A percentile compares a stretch with the other conserved stretches of the same genome.
Conservation (phyloP, 2,797 vertebrate genomes). For the Sebastes taczanowskii region DNA sequence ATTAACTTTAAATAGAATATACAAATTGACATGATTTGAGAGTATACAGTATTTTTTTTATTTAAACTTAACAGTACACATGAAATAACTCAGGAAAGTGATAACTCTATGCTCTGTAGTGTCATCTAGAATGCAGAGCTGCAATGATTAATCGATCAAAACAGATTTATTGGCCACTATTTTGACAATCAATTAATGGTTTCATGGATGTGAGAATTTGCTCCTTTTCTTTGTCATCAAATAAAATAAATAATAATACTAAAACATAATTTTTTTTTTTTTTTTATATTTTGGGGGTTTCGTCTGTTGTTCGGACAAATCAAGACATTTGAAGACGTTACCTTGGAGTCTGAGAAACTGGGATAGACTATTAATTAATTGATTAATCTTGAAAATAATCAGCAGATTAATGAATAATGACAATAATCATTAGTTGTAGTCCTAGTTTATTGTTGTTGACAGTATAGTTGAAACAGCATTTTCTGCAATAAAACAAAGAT, state of each 20-base stretch:
- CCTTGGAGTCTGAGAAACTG: background rate
- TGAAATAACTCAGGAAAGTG: background rate
- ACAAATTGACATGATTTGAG: background rate
- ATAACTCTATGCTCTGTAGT: background rate
- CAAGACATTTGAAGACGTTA: no score
- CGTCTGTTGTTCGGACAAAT: no score
- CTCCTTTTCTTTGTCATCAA: no score
- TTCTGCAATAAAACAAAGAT: background rate
- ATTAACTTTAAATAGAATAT: background rate
- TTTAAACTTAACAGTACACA: background rate
- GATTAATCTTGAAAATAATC: background rate
- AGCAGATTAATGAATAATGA: background rate
- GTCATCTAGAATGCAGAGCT: background rate
- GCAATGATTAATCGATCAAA: background rate
- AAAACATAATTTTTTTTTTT: background rate
- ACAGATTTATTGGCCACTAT: no score
- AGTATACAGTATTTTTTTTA: background rate
- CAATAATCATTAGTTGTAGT: background rate
- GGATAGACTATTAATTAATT: no score
- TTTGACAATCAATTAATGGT: background rate
- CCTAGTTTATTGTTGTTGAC: background rate
- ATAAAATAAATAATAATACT: no score
- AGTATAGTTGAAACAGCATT: background rate
- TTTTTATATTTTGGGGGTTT: background rate
- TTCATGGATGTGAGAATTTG: background rate